Evolutionary conservation across 2,113 vertebrate species (phyloP), one percentile per base, ranked within the genome.

Genomic region (Pygoscelis adeliae): DNA sequence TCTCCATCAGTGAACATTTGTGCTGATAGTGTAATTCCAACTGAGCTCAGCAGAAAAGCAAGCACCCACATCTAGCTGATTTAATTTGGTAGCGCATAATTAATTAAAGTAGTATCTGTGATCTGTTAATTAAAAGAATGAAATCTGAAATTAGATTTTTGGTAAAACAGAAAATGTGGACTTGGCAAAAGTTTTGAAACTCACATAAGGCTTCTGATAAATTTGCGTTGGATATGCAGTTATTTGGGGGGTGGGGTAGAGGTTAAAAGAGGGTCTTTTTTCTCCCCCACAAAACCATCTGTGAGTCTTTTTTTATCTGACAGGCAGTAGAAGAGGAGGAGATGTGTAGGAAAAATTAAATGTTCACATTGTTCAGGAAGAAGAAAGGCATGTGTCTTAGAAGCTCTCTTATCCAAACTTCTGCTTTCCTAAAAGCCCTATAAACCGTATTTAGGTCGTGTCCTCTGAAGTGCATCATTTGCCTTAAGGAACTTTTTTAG

Each of bases 111-210:
- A 73, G 92, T 97, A 97, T 97, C 94, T 97, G 91, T 97, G 93
- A 96, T 97, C 96, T 96, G 91, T 93, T 98, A 98, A 97, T 98
- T 97, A 98, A 95, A 97, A 97, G 89, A 97, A 96, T 94, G 94
- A 95, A 97, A 97, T 97, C 91, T 95, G 93, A 97, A 97, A 97
- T 96, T 94, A 94, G 81, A 71, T 97, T 87, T 87, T 96, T 90
- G 78, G 82, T 90, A 89, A 93, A 97, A 72, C 73, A 96, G 58
- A 93, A 96, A 97, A 81, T 92, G 79, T 93, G 93, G 92, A 88
- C 93, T 97, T 96, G 92, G 95, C 90, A 97, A 97, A 97, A 96
- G 94, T 96, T 97, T 96, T 89, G 52, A 97, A 97, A 96, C 94
- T 96, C 97, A 89, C 93, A 97, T 94, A 97, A 96, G 85, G 87